Evolutionary conservation across 2,888 invertebrate genomes (phyloP).

Genomic region (Calameuta pallipes): DNA sequence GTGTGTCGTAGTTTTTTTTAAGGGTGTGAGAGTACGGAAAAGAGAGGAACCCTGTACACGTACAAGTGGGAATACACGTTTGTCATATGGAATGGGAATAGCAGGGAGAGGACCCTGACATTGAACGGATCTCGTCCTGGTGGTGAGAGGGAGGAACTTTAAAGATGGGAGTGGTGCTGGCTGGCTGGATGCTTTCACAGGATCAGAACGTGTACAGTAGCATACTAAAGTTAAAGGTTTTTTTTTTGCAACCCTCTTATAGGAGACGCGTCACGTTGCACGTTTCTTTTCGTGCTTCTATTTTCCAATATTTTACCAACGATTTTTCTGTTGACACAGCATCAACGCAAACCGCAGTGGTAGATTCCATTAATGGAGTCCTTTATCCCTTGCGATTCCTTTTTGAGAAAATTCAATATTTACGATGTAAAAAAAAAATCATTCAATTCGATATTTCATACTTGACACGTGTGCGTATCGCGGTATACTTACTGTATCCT

Average conservation of each 20-base stretch:
- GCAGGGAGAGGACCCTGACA: slow-evolving; percentile 22
- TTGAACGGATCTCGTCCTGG: slow-evolving; percentile 17
- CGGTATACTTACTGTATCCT: no score
- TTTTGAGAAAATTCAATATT: no score
- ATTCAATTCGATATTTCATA: no score
- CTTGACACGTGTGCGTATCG: no score
- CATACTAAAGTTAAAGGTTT: not conserved
- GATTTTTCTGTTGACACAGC: no score
- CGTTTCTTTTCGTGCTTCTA: not conserved
- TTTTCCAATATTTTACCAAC: not conserved
- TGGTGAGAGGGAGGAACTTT: not conserved
- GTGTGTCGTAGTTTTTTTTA: no score
- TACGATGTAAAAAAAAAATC: no score
- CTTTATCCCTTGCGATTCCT: no score
- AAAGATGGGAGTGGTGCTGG: not conserved
- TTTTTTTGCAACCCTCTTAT: not conserved
- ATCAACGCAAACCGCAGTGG: no score
- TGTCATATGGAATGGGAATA: not conserved
- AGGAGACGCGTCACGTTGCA: no score
- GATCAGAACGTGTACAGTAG: slow-evolving; percentile 3
- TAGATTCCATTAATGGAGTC: no score
- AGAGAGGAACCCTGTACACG: not conserved
- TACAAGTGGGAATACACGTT: not conserved
- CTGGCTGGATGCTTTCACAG: slow-evolving; percentile 1
- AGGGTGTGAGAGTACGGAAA: not conserved